A percentile compares a stretch with the other conserved stretches of the same genome.
Evolutionary conservation across 2,113 vertebrate genomes (phyloP).

Genomic region (Pterocles orientalis): DNA sequence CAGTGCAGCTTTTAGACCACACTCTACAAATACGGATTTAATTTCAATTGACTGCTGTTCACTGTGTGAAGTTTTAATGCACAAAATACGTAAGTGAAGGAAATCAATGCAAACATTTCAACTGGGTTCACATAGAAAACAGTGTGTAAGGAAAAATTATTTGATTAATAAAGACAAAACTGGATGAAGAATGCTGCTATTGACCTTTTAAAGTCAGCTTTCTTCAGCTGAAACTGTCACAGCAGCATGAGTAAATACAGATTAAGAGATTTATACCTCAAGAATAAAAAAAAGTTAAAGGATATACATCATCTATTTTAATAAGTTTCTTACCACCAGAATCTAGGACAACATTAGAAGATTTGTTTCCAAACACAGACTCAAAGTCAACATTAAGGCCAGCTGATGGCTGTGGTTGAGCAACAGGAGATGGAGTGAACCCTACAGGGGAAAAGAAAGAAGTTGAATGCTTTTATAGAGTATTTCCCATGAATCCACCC

Average conservation of each 20-base stretch:
- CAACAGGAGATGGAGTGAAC: slow-evolving; percentile 85
- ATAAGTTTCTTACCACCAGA: slow-evolving; percentile 81
- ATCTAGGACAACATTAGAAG: slow-evolving; percentile 84
- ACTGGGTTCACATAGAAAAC: accelerated
- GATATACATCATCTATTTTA: background rate
- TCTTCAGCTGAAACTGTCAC: background rate
- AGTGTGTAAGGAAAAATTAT: background rate
- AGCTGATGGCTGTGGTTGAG: slow-evolving; percentile 83
- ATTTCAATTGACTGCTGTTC: background rate
- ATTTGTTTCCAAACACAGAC: slow-evolving; percentile 95
- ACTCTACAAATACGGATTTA: background rate
- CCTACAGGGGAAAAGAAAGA: slow-evolving; percentile 69
- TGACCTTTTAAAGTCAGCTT: background rate
- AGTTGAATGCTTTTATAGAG: background rate
- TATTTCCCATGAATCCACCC: background rate
- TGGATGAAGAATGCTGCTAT: background rate
- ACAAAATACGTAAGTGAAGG: background rate
- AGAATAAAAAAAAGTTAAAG: background rate
- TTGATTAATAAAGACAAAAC: background rate
- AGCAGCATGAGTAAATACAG: background rate
- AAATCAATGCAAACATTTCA: background rate
- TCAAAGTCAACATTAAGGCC: slow-evolving; percentile 96
- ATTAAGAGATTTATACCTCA: background rate
- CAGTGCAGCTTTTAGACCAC: background rate
- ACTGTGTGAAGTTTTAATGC: background rate